Conservation (phyloP, 2,113 vertebrate species). For the Siphamia tubifer region DNA sequence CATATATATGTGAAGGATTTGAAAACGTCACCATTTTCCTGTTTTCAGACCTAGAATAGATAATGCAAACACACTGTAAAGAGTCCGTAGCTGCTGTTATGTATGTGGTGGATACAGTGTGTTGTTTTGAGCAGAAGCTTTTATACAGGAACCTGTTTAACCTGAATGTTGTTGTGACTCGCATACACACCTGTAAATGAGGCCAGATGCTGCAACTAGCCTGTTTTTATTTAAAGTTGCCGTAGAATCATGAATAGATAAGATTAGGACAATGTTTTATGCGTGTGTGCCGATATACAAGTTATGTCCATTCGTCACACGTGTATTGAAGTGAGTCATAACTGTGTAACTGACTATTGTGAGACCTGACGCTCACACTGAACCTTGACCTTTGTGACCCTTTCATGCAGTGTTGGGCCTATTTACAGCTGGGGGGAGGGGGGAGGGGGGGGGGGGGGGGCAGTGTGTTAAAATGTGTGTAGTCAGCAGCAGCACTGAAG, state of each 20-base stretch:
- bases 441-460: background rate
- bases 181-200: no score
- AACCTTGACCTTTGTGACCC: constrained; percentile 39
- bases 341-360: background rate
- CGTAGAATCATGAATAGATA: background rate
- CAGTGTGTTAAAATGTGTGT: constrained; percentile 37
- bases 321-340: no score
- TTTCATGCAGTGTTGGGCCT: background rate
- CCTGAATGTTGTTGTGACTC: background rate
- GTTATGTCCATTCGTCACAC: background rate
- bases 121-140: no score
- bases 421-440: background rate
- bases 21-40: no score
- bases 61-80: no score
- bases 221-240: background rate
- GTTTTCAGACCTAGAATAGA: no score
- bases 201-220: background rate
- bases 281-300: background rate
- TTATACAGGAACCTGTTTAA: background rate
- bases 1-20: no score
- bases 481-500: constrained; percentile 35
- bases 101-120: no score
- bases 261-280: background rate
- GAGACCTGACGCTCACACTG: background rate
- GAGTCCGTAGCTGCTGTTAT: no score